Percentiles rank a stretch among this genome's conserved stretches.
Evolutionary conservation across 2,797 vertebrate species (phyloP).

Genomic region (Botia kubotai): DNA sequence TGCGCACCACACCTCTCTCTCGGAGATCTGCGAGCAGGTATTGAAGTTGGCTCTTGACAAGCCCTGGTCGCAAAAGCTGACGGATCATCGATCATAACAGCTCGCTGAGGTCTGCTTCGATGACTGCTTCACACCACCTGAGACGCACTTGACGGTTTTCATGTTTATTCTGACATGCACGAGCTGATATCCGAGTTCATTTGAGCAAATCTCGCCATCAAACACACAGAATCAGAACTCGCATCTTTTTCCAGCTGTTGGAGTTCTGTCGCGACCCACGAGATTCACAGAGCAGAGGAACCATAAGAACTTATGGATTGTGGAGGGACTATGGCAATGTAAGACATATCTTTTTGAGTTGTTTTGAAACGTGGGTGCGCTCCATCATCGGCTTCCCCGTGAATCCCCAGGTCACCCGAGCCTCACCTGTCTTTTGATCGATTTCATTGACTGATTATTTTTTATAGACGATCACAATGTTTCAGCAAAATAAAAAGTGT

Average conservation of each 20-base stretch:
- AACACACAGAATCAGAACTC: not conserved
- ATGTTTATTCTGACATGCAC: not conserved
- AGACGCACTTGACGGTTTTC: not conserved
- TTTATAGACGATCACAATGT: constrained; percentile 69
- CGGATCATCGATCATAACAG: constrained; percentile 63
- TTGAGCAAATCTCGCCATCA: constrained; percentile 1
- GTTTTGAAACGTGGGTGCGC: not conserved
- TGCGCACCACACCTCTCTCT: constrained; percentile 78
- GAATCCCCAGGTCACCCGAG: constrained; percentile 2
- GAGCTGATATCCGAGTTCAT: constrained; percentile 29
- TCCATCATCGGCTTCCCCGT: not conserved
- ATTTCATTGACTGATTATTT: constrained; percentile 12
- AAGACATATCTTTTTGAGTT: constrained; percentile 39
- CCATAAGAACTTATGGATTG: constrained; percentile 67
- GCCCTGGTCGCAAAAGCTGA: constrained; percentile 60
- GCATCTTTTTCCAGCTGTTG: constrained; percentile 10
- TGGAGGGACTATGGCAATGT: constrained; percentile 54
- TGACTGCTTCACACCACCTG: not conserved
- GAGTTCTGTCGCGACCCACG: constrained; percentile 10
- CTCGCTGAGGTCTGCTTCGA: constrained; percentile 58
- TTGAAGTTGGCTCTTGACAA: constrained; percentile 64
- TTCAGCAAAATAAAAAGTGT: constrained; percentile 80
- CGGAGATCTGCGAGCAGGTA: constrained; percentile 72
- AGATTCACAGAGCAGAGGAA: constrained; percentile 20
- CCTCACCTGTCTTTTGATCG: not conserved